Percentiles rank a stretch among this genome's conserved stretches.
These are phyloP conservation scores for Acromyrmex heyeri DNA, from an alignment of 1,140 invertebrate genomes.

Conservation along the genomic window DNA sequence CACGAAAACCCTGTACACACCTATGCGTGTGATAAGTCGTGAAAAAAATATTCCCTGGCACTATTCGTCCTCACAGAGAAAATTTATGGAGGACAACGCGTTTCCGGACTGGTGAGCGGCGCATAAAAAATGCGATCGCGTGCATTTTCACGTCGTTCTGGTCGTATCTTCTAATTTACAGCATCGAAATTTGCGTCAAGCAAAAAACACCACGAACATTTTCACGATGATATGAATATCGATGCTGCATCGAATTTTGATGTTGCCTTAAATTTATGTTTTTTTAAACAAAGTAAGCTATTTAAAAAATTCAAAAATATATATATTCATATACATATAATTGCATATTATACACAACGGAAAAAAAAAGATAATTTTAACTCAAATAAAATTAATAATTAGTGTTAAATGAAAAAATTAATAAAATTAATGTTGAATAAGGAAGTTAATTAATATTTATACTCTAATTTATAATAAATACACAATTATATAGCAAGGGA, in stretches of 20 bases:
- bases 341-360: neutral
- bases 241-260: neutral
- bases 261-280: neutral
- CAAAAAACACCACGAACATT: neutral
- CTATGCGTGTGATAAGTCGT: slow-evolving; percentile 38
- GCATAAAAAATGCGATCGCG: slow-evolving; percentile 49
- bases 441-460: neutral
- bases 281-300: neutral
- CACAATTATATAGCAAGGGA: neutral
- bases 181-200: slow-evolving; percentile 27
- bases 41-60: slow-evolving; percentile 20
- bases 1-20: slow-evolving; percentile 8
- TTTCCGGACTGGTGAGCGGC: neutral
- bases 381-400: neutral
- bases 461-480: slow-evolving; percentile 14
- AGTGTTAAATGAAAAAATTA: neutral
- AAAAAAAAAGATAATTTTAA: neutral
- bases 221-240: slow-evolving; percentile 26
- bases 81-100: slow-evolving; percentile 47
- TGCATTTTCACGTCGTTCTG: slow-evolving; percentile 21
- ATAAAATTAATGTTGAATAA: neutral
- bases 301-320: neutral
- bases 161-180: slow-evolving; percentile 44
- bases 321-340: neutral
- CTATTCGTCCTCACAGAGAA: slow-evolving; percentile 11